Evolutionary conservation across 2,113 vertebrate genomes (phyloP).

Genomic region (Cichladusa arquata): DNA sequence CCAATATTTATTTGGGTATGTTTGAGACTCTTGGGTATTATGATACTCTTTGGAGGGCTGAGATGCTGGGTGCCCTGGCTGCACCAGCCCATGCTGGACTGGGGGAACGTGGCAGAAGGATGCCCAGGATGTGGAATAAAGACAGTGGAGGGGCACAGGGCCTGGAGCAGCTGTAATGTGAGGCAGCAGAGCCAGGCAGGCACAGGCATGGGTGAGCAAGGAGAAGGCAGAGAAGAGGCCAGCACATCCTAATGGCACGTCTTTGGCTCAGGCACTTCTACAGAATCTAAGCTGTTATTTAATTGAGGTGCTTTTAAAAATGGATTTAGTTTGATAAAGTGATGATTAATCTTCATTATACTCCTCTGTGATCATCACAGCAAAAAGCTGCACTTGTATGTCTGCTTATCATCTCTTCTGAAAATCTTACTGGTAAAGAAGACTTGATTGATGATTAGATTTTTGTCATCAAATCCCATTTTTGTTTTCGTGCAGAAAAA

Average conservation of each 20-base stretch:
- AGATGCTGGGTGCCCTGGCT: background rate
- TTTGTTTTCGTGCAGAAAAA: background rate
- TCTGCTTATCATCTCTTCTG: background rate
- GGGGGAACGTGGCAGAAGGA: background rate
- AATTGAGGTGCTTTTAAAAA: constrained; percentile 24
- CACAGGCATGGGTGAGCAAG: accelerated
- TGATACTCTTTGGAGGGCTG: background rate
- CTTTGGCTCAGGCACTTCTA: background rate
- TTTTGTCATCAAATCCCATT: background rate
- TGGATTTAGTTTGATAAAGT: background rate
- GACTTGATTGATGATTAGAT: background rate
- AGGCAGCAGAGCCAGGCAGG: background rate
- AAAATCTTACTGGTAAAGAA: background rate
- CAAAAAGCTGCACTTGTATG: background rate
- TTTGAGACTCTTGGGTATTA: too few relatives aligned
- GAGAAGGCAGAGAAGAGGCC: background rate
- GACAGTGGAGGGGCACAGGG: background rate
- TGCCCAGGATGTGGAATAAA: background rate
- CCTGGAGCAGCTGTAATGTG: background rate
- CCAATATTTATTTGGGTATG: background rate
- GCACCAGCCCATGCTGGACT: background rate
- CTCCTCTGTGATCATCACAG: background rate
- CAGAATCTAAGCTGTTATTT: constrained; percentile 21
- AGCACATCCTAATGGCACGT: background rate
- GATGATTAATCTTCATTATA: constrained; percentile 27